Conservation (phyloP, 2,113 vertebrate genomes). For the Hemicordylus capensis region DNA sequence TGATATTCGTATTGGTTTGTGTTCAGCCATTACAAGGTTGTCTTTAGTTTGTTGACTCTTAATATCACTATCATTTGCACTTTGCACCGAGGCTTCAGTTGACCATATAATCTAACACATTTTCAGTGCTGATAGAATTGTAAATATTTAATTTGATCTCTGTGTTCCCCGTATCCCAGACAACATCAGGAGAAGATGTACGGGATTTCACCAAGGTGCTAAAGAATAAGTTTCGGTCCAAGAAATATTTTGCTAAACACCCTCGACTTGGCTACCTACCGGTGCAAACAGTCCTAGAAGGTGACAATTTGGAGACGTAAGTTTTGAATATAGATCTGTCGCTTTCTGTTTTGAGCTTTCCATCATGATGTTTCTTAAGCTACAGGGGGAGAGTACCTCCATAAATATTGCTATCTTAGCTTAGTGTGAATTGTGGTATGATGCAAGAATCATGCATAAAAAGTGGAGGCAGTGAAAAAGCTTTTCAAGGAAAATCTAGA, state of each 20-base stretch:
- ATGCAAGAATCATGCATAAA: not conserved
- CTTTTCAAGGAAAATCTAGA: not conserved
- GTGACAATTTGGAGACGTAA: slow-evolving; percentile 97
- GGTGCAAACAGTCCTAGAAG: slow-evolving; percentile 97
- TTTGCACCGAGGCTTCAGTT: not conserved
- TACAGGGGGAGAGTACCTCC: not conserved
- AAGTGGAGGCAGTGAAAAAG: not conserved
- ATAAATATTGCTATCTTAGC: not conserved
- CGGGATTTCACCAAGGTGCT: slow-evolving; percentile 98
- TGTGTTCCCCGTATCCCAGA: slow-evolving; percentile 73
- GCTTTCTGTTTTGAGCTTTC: not conserved
- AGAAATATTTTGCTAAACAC: slow-evolving; percentile 98
- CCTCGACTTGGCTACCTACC: slow-evolving; percentile 95
- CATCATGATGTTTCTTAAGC: not conserved
- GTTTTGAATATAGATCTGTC: slow-evolving; percentile 55
- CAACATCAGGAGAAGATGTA: slow-evolving; percentile 97
- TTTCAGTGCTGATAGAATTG: slow-evolving; percentile 6
- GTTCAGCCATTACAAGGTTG: not conserved
- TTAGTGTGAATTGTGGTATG: not conserved
- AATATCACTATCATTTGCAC: not conserved
- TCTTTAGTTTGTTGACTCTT: not conserved
- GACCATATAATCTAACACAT: not conserved
- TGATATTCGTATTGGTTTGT: not conserved
- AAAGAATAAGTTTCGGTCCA: slow-evolving; percentile 98
- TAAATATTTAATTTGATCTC: slow-evolving; percentile 29